Percentiles rank a stretch among this genome's conserved stretches.
Evolutionary conservation across 92 coral and sea anemone species (phyloP).

Genomic region (Ricordea florida): DNA sequence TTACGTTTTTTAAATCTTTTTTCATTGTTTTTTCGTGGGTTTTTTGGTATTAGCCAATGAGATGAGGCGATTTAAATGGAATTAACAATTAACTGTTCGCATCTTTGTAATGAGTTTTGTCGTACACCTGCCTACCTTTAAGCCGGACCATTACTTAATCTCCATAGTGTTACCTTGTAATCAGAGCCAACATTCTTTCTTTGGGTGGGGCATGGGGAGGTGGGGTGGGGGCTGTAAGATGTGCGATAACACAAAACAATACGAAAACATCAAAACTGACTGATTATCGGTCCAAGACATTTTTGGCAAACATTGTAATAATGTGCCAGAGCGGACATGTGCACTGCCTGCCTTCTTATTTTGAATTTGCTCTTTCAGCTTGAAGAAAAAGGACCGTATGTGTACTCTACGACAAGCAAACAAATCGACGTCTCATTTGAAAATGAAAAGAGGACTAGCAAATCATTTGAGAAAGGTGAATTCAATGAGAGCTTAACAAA

Average conservation of each 20-base stretch:
- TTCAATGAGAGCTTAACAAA: conserved; percentile 58
- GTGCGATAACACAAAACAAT: neutral
- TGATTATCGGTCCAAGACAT: neutral
- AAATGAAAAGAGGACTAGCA: conserved; percentile 53
- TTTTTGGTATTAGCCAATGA: too few species aligned
- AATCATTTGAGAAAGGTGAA: conserved; percentile 46
- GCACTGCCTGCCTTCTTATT: neutral
- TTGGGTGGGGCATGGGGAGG: too few species aligned
- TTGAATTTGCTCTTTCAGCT: conserved; percentile 25
- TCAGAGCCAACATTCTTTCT: too few species aligned
- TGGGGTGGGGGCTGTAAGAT: too few species aligned
- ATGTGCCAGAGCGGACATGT: neutral
- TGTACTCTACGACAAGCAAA: conserved; percentile 60
- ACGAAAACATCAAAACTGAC: neutral
- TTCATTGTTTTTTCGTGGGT: too few species aligned
- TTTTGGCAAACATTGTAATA: neutral
- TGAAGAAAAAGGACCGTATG: conserved; percentile 84
- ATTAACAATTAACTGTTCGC: too few species aligned
- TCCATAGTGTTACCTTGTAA: too few species aligned
- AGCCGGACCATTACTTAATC: too few species aligned
- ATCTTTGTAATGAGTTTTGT: too few species aligned
- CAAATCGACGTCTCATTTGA: conserved; percentile 71
- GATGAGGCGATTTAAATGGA: too few species aligned
- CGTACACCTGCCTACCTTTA: too few species aligned
- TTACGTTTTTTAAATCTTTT: too few species aligned